These are phyloP conservation scores for Nesometra sesokonis DNA, from an alignment of 35 echinoderm and acorn worm genomes.

Conservation along the genomic window DNA sequence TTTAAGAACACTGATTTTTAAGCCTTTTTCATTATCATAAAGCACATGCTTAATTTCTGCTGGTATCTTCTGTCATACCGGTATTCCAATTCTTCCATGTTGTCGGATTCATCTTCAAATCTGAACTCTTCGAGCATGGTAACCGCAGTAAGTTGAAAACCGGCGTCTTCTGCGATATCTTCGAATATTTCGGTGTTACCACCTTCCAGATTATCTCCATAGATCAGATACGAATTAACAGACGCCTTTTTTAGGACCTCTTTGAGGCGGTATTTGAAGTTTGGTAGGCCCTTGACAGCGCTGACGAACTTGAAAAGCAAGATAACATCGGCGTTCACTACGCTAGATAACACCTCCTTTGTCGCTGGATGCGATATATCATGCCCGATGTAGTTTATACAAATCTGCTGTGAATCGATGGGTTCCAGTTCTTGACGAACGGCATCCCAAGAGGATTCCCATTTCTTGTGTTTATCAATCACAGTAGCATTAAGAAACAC, in stretches of 20 bases:
- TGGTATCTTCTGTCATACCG: neutral
- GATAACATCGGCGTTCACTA: neutral
- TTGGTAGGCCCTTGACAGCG: neutral
- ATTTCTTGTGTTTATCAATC: neutral
- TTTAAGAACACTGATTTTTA: too few relatives aligned
- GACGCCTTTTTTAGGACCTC: neutral
- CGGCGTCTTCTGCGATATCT: neutral
- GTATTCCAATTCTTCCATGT: neutral
- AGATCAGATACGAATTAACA: neutral
- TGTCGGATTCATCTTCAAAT: neutral
- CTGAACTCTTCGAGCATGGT: neutral
- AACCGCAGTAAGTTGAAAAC: neutral
- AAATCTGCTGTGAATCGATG: neutral
- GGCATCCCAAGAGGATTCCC: neutral
- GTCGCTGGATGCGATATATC: neutral
- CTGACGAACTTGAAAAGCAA: neutral
- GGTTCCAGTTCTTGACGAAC: neutral
- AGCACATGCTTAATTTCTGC: neutral
- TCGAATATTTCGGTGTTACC: neutral
- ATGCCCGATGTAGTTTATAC: neutral
- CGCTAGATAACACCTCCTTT: neutral
- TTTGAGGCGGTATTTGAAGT: neutral
- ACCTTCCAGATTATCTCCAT: neutral
- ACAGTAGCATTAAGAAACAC: neutral
- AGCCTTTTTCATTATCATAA: too few relatives aligned